Percentiles rank a stretch among this genome's conserved stretches.
phyloP scores from a whole-genome alignment of 2,888 invertebrate species.

The Cosmorhoe ocellata region DNA sequence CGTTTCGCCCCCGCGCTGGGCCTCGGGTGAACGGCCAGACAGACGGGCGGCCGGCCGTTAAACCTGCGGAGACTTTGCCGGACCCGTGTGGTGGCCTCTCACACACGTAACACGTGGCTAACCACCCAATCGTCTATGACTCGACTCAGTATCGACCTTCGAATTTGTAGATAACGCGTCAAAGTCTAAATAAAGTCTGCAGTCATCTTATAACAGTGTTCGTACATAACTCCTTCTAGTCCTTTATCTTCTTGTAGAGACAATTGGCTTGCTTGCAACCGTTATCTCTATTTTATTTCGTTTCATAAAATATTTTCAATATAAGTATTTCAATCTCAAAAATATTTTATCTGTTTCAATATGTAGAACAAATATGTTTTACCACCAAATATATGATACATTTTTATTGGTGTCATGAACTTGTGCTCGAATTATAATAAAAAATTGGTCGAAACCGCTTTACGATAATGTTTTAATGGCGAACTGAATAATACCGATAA shows the following conservation, averaged over 20 bases:
- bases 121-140: constrained; percentile 36
- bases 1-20: constrained; percentile 72
- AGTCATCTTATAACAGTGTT: constrained; percentile 2
- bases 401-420: constrained; percentile 32
- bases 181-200: constrained; percentile 2
- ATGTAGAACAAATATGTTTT: not conserved
- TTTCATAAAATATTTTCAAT: too few species aligned
- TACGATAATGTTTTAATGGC: constrained; percentile 1
- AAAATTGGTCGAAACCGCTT: constrained; percentile 6
- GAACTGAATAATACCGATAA: not conserved
- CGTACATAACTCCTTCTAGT: too few species aligned
- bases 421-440: constrained; percentile 5
- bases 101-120: constrained; percentile 31
- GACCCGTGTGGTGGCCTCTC: constrained; percentile 66
- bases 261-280: constrained; percentile 6
- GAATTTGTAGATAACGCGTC: constrained; percentile 1
- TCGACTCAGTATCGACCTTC: constrained; percentile 25
- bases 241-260: not conserved
- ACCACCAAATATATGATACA: constrained; percentile 32
- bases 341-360: not conserved
- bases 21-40: constrained; percentile 82
- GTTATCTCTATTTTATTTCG: constrained; percentile 1
- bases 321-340: too few species aligned
- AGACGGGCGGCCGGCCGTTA: constrained; percentile 78
- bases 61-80: constrained; percentile 67